These are phyloP conservation scores for Eupsilia transversa DNA, from an alignment of 2,888 invertebrate genomes.

Conservation along the genomic window DNA sequence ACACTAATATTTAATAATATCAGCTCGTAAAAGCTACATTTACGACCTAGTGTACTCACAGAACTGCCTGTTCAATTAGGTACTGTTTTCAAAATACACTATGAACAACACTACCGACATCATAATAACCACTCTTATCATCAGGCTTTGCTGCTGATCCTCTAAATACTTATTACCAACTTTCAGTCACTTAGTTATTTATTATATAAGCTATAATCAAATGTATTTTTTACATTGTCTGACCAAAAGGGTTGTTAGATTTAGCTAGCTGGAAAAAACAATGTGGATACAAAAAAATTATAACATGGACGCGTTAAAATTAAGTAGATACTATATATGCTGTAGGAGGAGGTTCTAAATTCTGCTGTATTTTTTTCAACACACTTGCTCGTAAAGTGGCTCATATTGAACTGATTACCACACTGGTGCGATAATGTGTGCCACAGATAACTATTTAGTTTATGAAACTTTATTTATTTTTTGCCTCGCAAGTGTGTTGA, in stretches of 20 bases:
- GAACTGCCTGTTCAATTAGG: conserved; percentile 1
- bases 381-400: no score
- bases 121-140: neutral
- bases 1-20: conserved; percentile 28
- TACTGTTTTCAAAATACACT: neutral
- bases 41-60: conserved; percentile 26
- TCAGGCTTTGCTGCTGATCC: conserved; percentile 3
- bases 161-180: conserved; percentile 4
- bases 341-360: neutral
- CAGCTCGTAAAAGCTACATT: conserved; percentile 23
- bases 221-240: conserved; percentile 4
- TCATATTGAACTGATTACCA: no score
- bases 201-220: neutral
- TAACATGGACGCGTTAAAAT: conserved; percentile 12
- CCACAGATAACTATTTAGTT: no score
- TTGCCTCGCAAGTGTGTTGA: no score
- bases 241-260: conserved; percentile 17
- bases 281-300: conserved; percentile 27
- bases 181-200: neutral
- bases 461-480: no score
- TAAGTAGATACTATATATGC: conserved; percentile 3
- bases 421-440: no score
- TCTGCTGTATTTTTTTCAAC: no score
- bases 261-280: conserved; percentile 2
- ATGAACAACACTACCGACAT: neutral